phyloP scores from a whole-genome alignment of 2,797 vertebrate species.

The Antrozous pallidus region DNA sequence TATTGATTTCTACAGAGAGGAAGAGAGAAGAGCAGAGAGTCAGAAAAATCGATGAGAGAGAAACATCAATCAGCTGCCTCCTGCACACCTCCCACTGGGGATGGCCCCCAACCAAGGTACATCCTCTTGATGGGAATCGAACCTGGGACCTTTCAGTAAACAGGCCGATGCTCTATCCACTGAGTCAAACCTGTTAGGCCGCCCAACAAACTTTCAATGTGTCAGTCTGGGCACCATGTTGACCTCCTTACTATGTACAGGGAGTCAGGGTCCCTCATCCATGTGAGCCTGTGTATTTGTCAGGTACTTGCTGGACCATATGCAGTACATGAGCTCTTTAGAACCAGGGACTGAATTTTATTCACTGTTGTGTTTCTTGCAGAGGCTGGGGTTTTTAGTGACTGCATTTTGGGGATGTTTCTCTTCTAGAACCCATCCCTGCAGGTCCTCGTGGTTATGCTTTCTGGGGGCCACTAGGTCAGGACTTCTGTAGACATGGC shows the following conservation, averaged over 20 bases:
- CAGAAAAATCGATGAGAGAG: too few relatives aligned
- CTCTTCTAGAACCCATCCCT: background rate
- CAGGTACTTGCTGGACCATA: background rate
- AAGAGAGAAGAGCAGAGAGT: too few relatives aligned
- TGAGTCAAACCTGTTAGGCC: too few relatives aligned
- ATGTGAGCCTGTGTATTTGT: background rate
- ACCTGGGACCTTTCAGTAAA: too few relatives aligned
- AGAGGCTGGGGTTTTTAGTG: background rate
- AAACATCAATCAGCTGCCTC: too few relatives aligned
- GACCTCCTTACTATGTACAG: background rate
- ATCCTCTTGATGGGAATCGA: too few relatives aligned
- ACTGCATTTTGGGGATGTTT: background rate
- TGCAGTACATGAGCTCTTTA: background rate
- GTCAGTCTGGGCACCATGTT: too few relatives aligned
- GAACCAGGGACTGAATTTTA: background rate
- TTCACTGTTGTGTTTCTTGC: background rate
- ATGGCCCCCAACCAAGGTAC: too few relatives aligned
- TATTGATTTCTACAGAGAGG: too few relatives aligned
- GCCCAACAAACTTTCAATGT: too few relatives aligned
- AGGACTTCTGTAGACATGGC: accelerated
- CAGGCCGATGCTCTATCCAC: too few relatives aligned
- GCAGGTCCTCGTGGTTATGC: accelerated
- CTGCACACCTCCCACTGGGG: too few relatives aligned
- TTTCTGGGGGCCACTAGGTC: background rate
- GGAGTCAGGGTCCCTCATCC: background rate